A percentile compares a stretch with the other conserved stretches of the same genome.
Evolutionary conservation across 2,888 invertebrate species (phyloP).

Genomic region (Chrysodeixis includens): DNA sequence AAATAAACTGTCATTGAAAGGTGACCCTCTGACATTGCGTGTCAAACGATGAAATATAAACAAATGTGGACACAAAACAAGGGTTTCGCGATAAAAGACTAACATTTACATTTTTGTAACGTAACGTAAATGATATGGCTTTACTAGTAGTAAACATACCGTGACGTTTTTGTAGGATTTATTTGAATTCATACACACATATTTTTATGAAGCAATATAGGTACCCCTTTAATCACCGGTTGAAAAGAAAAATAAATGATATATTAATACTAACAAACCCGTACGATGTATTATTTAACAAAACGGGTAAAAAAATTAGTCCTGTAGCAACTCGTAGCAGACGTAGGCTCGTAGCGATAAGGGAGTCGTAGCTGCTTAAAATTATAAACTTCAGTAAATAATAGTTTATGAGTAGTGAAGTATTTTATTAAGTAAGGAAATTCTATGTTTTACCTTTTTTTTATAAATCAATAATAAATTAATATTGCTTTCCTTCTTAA

Average conservation of each 20-base stretch:
- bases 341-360: neutral
- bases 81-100: constrained; percentile 10
- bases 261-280: no score
- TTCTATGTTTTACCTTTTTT: no score
- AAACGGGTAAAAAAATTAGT: no score
- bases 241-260: no score
- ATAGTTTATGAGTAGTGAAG: no score
- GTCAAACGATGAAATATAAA: constrained; percentile 26
- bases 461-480: no score
- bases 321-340: neutral
- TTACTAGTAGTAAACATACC: neutral
- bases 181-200: neutral
- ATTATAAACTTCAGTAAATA: neutral
- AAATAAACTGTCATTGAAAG: constrained; percentile 30
- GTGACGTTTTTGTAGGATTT: neutral
- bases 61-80: constrained; percentile 18
- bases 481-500: no score
- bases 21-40: constrained; percentile 42
- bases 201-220: no score
- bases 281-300: no score
- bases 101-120: neutral
- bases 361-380: neutral
- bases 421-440: no score
- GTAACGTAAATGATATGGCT: neutral
- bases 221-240: no score